Conservation (phyloP, 2,113 vertebrate genomes). For the Rhabdornis inornatus region DNA sequence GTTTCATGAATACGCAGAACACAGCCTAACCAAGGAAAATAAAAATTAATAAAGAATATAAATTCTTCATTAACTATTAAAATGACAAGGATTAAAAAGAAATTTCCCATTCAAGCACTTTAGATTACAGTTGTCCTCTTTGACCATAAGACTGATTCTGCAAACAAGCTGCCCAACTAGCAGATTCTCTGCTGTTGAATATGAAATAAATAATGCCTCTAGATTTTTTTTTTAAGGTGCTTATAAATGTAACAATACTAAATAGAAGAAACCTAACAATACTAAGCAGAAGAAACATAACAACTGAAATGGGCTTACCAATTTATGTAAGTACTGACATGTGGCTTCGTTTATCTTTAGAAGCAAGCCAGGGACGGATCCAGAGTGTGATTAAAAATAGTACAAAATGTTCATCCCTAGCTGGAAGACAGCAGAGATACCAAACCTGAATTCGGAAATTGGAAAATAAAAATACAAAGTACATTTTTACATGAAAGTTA, state of each 20-base stretch:
- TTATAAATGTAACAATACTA: background rate
- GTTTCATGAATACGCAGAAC: background rate
- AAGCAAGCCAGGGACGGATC: background rate
- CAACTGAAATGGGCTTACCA: background rate
- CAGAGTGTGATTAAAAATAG: conserved; percentile 16
- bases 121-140: background rate
- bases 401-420: background rate
- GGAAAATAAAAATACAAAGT: conserved; percentile 2
- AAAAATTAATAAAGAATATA: background rate
- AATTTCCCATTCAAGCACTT: fast-evolving
- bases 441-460: background rate
- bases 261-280: background rate
- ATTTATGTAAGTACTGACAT: conserved; percentile 25
- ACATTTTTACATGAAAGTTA: background rate
- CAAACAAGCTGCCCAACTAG: background rate
- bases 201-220: background rate
- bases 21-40: background rate
- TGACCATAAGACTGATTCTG: background rate
- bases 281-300: background rate
- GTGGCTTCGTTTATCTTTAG: conserved; percentile 28
- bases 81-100: background rate
- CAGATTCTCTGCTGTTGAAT: background rate
- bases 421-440: background rate
- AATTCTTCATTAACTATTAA: background rate
- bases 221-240: background rate